Base-by-base conservation (phyloP, 2,113 vertebrate species). In the Opisthocomus hoazin region DNA sequence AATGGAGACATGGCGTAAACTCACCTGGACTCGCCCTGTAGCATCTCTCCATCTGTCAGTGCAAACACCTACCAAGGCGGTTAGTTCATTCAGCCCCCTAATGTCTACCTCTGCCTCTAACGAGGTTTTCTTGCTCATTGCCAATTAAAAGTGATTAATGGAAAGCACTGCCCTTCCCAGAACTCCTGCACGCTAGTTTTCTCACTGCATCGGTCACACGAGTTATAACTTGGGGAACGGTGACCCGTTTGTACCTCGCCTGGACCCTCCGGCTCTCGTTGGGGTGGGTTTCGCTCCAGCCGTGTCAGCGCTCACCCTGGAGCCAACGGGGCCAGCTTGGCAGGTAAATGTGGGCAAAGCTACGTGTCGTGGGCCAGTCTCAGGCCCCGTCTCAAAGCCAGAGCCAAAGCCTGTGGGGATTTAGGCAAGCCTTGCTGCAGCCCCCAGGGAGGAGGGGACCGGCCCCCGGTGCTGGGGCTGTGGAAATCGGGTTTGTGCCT, bases 111-210 rank as follows among this genome's bases (percentile, higher is more conserved):
- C 78, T 76, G 57, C 58, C 36, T 90, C 88, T 90, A 69, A 84
- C 71, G 76, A 96, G 69, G 70, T 68, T 84, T 84, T 88, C 83
- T 58, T 61, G 56, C 60, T 87, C 41, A 11, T 74, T 88, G 39
- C 71, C 79, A 84, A 71, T 95, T 95, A 81, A 32, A 86, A 96
- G 75, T 71, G 96, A 84, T 87, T 89, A 75, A 93, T 64, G 54
- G 84, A 60, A 89, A 68, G 56, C 53, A 4, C 60, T 94, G 76
- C 36, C 76, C 56, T 92, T 58, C 66, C 65, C 54, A 69, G 60
- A 61, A 36, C 81, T 68, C 69, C 53, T 32, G 61, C 74, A 48
- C 2, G 0, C 32, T 54, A 51, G 15, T 34, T 58, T 80, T 78
- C 46, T 77, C 75, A 3, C 32, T 11, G 22, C 1, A 4, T 39